A percentile compares a stretch with the other conserved stretches of the same genome.
These are phyloP conservation scores for Laticauda laticaudata DNA, from an alignment of 2,113 vertebrate genomes.

Conservation along the genomic window DNA sequence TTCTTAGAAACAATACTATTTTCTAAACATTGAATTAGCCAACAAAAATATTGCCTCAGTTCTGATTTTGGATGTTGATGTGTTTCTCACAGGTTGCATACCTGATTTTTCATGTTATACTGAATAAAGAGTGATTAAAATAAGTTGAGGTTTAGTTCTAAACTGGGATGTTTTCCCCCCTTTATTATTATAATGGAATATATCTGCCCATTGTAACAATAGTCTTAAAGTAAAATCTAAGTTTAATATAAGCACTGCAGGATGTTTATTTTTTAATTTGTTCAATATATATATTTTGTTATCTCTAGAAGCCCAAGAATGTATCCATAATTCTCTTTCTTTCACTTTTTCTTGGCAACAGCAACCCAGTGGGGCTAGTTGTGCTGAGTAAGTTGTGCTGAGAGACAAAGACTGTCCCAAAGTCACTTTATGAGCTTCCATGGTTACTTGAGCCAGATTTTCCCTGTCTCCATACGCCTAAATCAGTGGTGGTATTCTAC, in stretches of 20 bases:
- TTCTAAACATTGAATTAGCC: neutral
- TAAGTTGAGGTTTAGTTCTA: neutral
- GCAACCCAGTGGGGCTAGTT: neutral
- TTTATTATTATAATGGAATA: neutral
- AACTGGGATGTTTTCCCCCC: neutral
- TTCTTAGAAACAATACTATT: neutral
- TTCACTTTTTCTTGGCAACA: neutral
- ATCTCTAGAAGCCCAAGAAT: neutral
- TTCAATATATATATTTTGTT: neutral
- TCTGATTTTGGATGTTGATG: neutral
- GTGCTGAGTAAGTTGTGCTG: neutral
- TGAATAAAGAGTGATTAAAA: neutral
- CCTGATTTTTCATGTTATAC: neutral
- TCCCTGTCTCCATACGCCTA: neutral
- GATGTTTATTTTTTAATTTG: neutral
- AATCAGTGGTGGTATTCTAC: too few relatives aligned
- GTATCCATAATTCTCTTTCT: neutral
- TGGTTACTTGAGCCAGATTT: neutral
- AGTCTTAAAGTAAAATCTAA: neutral
- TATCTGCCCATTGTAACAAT: neutral
- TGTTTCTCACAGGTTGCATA: neutral
- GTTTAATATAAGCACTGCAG: neutral
- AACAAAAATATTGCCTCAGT: neutral
- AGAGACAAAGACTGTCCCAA: neutral
- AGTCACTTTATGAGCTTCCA: neutral